Percentiles rank a stretch among this genome's conserved stretches.
phyloP scores from a whole-genome alignment of 2,113 vertebrate genomes.

The Piaya cayana region DNA sequence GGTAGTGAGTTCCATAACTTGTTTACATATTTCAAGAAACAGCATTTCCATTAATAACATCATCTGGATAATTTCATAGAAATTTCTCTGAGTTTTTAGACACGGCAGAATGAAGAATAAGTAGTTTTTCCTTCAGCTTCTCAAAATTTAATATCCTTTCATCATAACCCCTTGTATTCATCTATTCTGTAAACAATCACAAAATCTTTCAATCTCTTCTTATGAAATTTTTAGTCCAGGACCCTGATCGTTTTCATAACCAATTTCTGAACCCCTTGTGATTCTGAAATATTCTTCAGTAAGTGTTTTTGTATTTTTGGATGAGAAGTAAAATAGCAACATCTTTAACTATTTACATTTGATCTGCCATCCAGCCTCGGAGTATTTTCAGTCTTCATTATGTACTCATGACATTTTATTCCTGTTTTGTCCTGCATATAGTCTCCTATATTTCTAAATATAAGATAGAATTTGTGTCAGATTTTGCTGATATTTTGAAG shows the following conservation, averaged over 20 bases:
- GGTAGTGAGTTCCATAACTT: not conserved
- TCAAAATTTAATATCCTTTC: slow-evolving; percentile 28
- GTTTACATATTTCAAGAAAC: not conserved
- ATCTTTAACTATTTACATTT: not conserved
- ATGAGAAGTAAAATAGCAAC: not conserved
- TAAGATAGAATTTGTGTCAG: not conserved
- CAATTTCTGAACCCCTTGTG: not conserved
- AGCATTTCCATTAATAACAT: not conserved
- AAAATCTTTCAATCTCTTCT: slow-evolving; percentile 33
- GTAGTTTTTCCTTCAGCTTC: not conserved
- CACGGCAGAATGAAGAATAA: not conserved
- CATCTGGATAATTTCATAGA: not conserved
- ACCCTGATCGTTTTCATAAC: not conserved
- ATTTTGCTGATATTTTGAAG: not conserved
- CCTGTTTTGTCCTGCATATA: not conserved
- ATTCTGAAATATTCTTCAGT: not conserved
- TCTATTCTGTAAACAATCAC: slow-evolving; percentile 8
- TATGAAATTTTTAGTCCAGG: slow-evolving; percentile 33
- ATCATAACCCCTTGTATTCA: not conserved
- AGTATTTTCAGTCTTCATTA: not conserved
- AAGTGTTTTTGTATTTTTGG: slow-evolving; percentile 3
- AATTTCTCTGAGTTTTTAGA: not conserved
- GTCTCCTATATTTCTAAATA: not conserved
- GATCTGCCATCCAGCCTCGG: not conserved
- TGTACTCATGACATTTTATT: not conserved